phyloP scores from a whole-genome alignment of 2,888 invertebrate species.

The Plebejus argus region DNA sequence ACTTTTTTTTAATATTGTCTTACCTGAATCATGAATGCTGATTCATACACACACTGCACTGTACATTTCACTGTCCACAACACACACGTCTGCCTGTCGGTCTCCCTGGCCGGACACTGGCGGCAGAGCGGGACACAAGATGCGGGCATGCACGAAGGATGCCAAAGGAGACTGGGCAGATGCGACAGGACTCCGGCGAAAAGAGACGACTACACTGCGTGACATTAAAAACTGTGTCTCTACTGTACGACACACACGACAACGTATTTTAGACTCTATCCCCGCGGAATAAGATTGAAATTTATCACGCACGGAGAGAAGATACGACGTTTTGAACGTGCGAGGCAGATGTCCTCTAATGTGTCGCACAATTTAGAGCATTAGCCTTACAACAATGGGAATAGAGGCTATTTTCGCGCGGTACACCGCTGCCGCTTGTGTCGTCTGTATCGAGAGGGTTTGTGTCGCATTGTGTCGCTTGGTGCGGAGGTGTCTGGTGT shows the following conservation, averaged over 20 bases:
- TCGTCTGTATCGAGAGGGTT: constrained; percentile 51
- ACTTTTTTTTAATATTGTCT: constrained; percentile 48
- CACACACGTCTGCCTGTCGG: constrained; percentile 73
- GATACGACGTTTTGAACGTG: constrained; percentile 53
- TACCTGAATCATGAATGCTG: constrained; percentile 78
- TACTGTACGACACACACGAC: constrained; percentile 60
- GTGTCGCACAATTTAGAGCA: constrained; percentile 73
- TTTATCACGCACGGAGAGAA: constrained; percentile 41
- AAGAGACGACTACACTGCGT: constrained; percentile 79
- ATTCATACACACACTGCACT: constrained; percentile 65
- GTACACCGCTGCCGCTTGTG: constrained; percentile 57
- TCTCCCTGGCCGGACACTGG: constrained; percentile 77
- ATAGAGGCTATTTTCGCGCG: constrained; percentile 64
- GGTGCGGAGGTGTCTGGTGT: constrained; percentile 58
- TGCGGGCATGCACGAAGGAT: constrained; percentile 76
- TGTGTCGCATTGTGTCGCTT: constrained; percentile 75
- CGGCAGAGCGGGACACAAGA: constrained; percentile 78
- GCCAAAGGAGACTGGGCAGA: constrained; percentile 76
- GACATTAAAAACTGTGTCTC: constrained; percentile 81
- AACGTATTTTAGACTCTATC: constrained; percentile 45
- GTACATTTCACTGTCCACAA: constrained; percentile 71
- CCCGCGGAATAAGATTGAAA: constrained; percentile 45
- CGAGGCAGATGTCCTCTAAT: constrained; percentile 72
- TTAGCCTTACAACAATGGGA: constrained; percentile 60
- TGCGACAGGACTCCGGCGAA: constrained; percentile 79